Evolutionary conservation across 2,113 vertebrate species (phyloP).

Genomic region (Laticauda colubrina): DNA sequence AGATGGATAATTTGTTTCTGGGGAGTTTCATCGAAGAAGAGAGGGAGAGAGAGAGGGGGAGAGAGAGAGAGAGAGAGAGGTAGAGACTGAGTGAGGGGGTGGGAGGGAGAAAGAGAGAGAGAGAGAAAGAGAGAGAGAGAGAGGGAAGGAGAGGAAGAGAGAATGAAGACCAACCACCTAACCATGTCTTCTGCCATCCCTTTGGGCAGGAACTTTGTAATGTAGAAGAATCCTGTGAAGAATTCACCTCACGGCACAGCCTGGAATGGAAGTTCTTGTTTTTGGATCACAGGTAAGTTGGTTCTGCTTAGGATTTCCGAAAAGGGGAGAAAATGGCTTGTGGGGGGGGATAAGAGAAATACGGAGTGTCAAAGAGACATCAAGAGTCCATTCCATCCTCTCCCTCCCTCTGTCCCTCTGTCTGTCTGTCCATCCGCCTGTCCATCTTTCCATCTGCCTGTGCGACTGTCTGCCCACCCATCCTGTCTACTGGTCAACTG

Average conservation of each 20-base stretch:
- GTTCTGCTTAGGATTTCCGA: neutral
- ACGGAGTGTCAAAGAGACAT: neutral
- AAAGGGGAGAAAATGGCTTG: neutral
- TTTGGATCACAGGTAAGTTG: conserved; percentile 80
- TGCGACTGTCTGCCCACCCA: no score
- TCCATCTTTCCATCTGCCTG: neutral
- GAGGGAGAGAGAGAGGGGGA: no score
- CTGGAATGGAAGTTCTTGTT: conserved; percentile 85
- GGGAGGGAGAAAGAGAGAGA: no score
- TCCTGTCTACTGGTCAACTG: no score
- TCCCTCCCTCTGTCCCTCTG: neutral
- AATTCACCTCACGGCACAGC: conserved; percentile 80
- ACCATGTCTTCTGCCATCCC: neutral
- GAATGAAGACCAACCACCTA: neutral
- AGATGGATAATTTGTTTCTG: conserved; percentile 1
- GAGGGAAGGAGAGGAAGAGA: neutral
- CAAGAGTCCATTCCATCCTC: neutral
- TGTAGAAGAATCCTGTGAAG: conserved; percentile 75
- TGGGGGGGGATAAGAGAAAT: neutral
- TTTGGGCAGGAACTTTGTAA: conserved; percentile 79
- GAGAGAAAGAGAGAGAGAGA: no score
- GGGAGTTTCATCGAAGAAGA: neutral
- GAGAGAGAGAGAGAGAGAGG: neutral
- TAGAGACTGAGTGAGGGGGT: no score
- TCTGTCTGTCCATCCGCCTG: neutral